A percentile compares a stretch with the other conserved stretches of the same genome.
Conservation (phyloP, 2,888 invertebrate species). For the Polyploca ridens region DNA sequence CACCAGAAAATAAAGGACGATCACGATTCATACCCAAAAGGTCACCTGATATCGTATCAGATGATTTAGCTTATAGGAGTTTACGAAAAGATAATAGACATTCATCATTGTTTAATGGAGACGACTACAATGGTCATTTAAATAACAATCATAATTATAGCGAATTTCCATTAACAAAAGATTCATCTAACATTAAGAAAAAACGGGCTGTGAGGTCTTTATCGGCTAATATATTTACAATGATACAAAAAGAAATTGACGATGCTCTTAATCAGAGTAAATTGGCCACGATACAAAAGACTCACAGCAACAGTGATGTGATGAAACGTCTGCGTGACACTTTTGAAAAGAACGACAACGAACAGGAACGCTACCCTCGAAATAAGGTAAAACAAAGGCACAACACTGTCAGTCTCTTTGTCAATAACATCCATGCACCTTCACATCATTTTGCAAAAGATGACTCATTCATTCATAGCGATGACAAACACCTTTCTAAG, state of each 20-base stretch:
- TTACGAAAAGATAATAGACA: constrained; percentile 91
- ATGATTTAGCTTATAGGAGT: constrained; percentile 94
- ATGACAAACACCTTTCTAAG: constrained; percentile 78
- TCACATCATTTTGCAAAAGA: constrained; percentile 80
- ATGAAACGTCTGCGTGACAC: constrained; percentile 77
- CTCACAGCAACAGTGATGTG: constrained; percentile 86
- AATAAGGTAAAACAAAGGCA: constrained; percentile 83
- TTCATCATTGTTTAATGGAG: constrained; percentile 77
- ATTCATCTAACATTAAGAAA: constrained; percentile 85
- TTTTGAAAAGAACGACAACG: constrained; percentile 75
- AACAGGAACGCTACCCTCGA: constrained; percentile 72
- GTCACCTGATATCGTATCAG: constrained; percentile 92
- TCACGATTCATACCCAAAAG: constrained; percentile 87
- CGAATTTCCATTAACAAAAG: constrained; percentile 67
- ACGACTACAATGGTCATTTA: constrained; percentile 76
- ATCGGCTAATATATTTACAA: constrained; percentile 92
- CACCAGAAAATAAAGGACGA: constrained; percentile 85
- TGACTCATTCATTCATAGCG: constrained; percentile 80
- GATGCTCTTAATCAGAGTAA: constrained; percentile 83
- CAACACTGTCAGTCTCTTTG: constrained; percentile 79
- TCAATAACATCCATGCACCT: constrained; percentile 76
- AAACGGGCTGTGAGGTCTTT: constrained; percentile 92
- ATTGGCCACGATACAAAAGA: constrained; percentile 82
- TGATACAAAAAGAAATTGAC: constrained; percentile 88
- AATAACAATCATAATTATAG: constrained; percentile 75